phyloP scores from a whole-genome alignment of 2,113 vertebrate species.

The Prinia subflava region DNA sequence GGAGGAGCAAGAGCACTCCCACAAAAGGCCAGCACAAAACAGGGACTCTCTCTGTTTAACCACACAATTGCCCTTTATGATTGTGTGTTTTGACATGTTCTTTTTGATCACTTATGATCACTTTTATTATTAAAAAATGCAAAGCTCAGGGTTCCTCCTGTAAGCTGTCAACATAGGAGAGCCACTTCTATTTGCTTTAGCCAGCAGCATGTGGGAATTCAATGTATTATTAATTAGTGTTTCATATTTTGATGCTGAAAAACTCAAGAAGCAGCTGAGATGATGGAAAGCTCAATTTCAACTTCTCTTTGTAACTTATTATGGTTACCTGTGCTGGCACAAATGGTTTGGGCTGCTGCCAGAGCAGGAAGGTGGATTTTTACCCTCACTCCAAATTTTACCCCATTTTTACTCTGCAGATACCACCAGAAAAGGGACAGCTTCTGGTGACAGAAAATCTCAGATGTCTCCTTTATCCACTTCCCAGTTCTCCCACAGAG shows the following conservation, averaged over 20 bases:
- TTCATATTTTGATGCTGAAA: background rate
- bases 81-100: background rate
- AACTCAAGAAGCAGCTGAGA: background rate
- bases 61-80: constrained; percentile 30
- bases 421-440: background rate
- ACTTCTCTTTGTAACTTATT: background rate
- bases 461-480: background rate
- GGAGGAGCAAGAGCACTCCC: background rate
- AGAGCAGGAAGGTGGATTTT: background rate
- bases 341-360: background rate
- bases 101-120: background rate
- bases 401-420: too few species aligned
- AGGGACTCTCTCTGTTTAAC: background rate
- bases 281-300: background rate
- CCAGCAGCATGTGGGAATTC: background rate
- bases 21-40: background rate
- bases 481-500: background rate
- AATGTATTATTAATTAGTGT: background rate
- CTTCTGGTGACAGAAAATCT: background rate
- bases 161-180: background rate
- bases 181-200: background rate
- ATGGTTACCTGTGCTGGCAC: background rate
- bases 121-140: background rate
- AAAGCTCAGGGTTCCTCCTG: background rate
- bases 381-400: background rate